These are phyloP conservation scores for Micropoecilia bifurca DNA, from an alignment of 2,797 vertebrate species.

Conservation along the genomic window DNA sequence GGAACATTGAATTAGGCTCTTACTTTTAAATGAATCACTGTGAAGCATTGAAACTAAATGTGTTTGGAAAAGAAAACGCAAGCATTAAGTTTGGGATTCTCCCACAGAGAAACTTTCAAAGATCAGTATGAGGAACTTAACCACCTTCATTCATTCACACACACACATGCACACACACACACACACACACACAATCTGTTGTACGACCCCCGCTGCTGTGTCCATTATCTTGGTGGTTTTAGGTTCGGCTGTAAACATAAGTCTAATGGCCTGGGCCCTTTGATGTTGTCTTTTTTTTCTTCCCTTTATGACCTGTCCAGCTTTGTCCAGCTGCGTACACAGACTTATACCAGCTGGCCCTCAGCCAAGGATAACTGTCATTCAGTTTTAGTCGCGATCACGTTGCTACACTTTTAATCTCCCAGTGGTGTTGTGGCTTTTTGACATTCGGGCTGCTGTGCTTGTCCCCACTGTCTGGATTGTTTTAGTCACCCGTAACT, in stretches of 20 bases:
- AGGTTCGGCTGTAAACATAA: conserved; percentile 55
- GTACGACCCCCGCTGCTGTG: conserved; percentile 33
- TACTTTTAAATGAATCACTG: conserved; percentile 28
- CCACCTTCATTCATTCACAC: not conserved
- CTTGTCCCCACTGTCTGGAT: conserved; percentile 27
- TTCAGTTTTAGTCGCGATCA: conserved; percentile 43
- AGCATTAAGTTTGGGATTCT: conserved; percentile 3
- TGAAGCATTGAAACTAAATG: conserved; percentile 11
- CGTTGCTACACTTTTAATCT: conserved; percentile 38
- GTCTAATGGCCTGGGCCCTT: conserved; percentile 40
- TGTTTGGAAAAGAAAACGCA: not conserved
- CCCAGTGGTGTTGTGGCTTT: conserved; percentile 38
- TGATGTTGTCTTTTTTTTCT: conserved; percentile 47
- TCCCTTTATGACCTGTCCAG: conserved; percentile 50
- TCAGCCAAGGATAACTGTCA: conserved; percentile 47
- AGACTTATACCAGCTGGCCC: conserved; percentile 21
- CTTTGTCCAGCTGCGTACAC: conserved; percentile 15
- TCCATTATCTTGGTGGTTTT: conserved; percentile 52
- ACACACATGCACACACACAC: not conserved
- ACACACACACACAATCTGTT: conserved; percentile 8
- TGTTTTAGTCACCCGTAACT: conserved; percentile 46
- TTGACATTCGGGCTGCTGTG: conserved; percentile 22
- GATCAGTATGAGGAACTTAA: conserved; percentile 29
- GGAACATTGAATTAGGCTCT: conserved; percentile 45
- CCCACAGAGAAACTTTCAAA: conserved; percentile 28